phyloP scores from a whole-genome alignment of 2,797 vertebrate genomes.

The Galago senegalensis region DNA sequence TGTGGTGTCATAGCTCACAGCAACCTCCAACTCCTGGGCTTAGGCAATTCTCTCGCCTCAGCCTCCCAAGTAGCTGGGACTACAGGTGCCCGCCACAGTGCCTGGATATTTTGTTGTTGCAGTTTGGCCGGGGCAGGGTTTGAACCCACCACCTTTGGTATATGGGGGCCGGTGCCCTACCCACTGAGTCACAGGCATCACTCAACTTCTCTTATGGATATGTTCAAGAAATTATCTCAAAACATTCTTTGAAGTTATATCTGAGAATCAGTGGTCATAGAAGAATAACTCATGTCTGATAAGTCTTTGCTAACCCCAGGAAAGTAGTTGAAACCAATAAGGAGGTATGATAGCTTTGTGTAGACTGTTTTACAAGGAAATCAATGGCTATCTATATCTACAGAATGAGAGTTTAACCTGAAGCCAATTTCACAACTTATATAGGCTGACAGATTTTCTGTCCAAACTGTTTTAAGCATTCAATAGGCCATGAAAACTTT shows the following conservation, averaged over 20 bases:
- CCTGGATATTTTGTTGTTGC: no score
- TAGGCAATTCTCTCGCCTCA: no score
- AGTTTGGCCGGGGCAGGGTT: no score
- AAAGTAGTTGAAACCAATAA: conserved; percentile 44
- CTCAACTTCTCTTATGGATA: background rate
- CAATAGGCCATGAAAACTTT: background rate
- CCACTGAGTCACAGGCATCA: no score
- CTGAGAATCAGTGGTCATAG: conserved; percentile 20
- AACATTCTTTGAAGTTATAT: conserved; percentile 14
- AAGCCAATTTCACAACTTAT: conserved; percentile 50
- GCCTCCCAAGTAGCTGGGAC: no score
- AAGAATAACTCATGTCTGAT: background rate
- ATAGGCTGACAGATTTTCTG: background rate
- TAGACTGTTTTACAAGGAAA: conserved; percentile 51
- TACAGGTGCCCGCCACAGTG: no score
- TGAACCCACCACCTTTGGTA: no score
- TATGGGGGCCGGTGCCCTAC: no score
- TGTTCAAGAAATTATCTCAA: conserved; percentile 35
- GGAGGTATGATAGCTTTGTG: background rate
- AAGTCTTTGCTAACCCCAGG: conserved; percentile 2
- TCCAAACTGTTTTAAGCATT: conserved; percentile 36
- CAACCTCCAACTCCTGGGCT: no score
- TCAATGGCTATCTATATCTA: background rate
- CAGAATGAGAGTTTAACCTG: background rate
- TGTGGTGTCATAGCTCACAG: no score